Percentiles rank a stretch among this genome's conserved stretches.
These are phyloP conservation scores for Setophaga petechia DNA, from an alignment of 2,113 vertebrate genomes.

Conservation along the genomic window DNA sequence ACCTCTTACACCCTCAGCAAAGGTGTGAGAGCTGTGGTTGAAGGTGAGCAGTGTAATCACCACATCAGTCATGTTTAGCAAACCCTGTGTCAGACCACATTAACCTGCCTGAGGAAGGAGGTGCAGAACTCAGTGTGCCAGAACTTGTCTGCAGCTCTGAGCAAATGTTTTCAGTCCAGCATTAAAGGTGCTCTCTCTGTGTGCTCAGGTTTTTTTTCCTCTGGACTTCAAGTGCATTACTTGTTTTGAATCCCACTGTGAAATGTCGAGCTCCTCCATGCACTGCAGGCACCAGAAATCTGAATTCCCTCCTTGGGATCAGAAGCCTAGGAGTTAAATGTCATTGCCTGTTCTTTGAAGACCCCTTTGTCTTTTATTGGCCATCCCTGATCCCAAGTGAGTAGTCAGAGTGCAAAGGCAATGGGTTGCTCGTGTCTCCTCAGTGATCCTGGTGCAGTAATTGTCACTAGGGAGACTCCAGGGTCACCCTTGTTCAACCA, in stretches of 20 bases:
- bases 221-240: not conserved
- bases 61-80: not conserved
- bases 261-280: not conserved
- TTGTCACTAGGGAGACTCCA: not conserved
- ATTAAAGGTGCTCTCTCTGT: not conserved
- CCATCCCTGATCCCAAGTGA: not conserved
- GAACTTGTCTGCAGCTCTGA: not conserved
- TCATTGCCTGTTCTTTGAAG: not conserved
- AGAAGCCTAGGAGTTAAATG: slow-evolving; percentile 11
- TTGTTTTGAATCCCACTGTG: not conserved
- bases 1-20: not conserved
- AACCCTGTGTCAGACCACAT: not conserved
- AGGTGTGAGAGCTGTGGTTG: not conserved
- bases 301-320: slow-evolving; percentile 6
- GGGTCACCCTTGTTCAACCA: not conserved
- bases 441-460: not conserved
- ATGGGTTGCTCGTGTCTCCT: not conserved
- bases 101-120: not conserved
- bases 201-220: not conserved
- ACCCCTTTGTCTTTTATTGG: not conserved
- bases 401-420: not conserved
- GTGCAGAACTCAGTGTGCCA: not conserved
- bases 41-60: not conserved
- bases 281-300: not conserved
- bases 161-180: not conserved